Conservation (phyloP, 2,888 invertebrate species). For the Aphidius colemani region DNA sequence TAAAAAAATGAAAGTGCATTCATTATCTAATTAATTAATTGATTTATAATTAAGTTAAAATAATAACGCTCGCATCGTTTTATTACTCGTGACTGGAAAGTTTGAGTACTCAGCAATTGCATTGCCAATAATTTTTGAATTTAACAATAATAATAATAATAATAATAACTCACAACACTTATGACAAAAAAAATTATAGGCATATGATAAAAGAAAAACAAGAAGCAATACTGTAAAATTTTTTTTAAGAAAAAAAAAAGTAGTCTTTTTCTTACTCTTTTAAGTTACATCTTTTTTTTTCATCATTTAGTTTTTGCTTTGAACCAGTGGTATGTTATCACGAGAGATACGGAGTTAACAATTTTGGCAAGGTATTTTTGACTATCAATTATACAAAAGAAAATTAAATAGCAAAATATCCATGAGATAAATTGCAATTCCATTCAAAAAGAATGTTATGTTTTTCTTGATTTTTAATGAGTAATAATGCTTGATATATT, state of each 20-base stretch:
- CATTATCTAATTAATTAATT: too few species aligned
- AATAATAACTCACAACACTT: too few species aligned
- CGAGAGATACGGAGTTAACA: too few species aligned
- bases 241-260: too few species aligned
- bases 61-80: too few species aligned
- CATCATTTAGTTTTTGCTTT: constrained; percentile 13
- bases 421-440: constrained; percentile 22
- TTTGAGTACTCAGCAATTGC: constrained; percentile 16
- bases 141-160: background rate
- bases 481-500: constrained; percentile 59
- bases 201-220: too few species aligned
- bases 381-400: constrained; percentile 30
- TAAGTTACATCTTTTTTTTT: constrained; percentile 26
- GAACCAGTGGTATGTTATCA: too few species aligned
- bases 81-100: background rate
- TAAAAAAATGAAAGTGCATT: too few species aligned
- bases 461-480: constrained; percentile 45
- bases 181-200: too few species aligned
- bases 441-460: constrained; percentile 27
- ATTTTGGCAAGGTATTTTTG: constrained; percentile 5
- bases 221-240: too few species aligned
- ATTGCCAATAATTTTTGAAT: constrained; percentile 9
- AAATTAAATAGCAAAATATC: constrained; percentile 32
- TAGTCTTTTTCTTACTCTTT: background rate
- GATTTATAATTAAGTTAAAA: too few species aligned